phyloP scores from a whole-genome alignment of 2,113 vertebrate species.

The Laticauda colubrina region DNA sequence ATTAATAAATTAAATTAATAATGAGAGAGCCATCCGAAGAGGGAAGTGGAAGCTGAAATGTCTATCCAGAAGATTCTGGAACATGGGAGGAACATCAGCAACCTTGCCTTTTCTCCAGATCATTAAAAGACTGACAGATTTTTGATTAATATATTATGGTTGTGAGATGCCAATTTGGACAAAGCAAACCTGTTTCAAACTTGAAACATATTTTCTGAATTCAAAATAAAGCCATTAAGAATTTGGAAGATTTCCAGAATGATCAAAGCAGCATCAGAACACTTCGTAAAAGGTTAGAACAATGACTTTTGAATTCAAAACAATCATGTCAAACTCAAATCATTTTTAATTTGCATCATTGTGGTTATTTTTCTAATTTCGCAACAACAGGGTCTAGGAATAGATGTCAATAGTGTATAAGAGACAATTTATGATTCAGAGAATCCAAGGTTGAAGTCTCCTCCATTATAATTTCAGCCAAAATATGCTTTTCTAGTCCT shows the following conservation, averaged over 20 bases:
- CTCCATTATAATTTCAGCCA: neutral
- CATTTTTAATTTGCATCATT: neutral
- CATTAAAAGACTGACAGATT: neutral
- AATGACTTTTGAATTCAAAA: neutral
- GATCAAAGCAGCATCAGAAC: neutral
- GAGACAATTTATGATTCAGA: neutral
- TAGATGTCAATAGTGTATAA: neutral
- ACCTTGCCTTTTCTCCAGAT: neutral
- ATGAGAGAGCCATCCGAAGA: neutral
- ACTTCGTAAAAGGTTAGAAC: neutral
- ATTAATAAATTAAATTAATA: too few species aligned
- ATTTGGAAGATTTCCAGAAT: neutral
- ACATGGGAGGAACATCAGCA: neutral
- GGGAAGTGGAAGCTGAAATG: neutral
- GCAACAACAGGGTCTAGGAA: neutral
- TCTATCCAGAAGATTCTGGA: neutral
- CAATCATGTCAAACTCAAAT: neutral
- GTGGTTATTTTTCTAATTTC: neutral
- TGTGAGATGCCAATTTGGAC: neutral
- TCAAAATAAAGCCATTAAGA: neutral
- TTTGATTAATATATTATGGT: neutral
- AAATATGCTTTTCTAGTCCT: too few species aligned
- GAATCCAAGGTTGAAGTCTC: neutral
- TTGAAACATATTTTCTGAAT: neutral
- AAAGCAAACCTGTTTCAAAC: neutral